phyloP scores from a whole-genome alignment of 2,888 invertebrate genomes.

The Drosophila vallismaia region DNA sequence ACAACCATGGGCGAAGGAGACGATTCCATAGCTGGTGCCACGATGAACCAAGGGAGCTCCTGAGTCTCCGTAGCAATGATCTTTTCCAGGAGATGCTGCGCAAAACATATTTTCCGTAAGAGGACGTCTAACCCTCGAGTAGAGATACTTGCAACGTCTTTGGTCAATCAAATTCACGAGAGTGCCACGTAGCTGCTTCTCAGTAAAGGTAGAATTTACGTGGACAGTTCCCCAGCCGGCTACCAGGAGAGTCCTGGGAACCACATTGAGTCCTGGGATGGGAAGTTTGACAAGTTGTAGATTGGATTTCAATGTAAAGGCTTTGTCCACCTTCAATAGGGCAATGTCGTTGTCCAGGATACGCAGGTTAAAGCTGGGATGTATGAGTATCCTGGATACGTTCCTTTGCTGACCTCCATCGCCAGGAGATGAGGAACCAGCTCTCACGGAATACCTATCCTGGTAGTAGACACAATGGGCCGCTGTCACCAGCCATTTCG shows the following conservation, averaged over 20 bases:
- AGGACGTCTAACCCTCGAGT: conserved; percentile 3
- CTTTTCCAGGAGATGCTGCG: conserved; percentile 25
- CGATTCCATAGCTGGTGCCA: conserved; percentile 41
- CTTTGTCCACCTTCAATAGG: conserved; percentile 10
- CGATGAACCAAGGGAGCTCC: conserved; percentile 41
- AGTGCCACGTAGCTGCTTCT: conserved; percentile 22
- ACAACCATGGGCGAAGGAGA: conserved; percentile 44
- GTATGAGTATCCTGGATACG: conserved; percentile 14
- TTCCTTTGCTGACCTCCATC: conserved; percentile 17
- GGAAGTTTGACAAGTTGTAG: conserved; percentile 34
- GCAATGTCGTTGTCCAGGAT: conserved; percentile 38
- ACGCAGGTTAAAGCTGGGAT: conserved; percentile 19
- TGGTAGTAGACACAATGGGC: conserved; percentile 38
- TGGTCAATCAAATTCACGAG: conserved; percentile 27
- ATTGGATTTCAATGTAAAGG: conserved; percentile 13
- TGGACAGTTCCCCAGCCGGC: conserved; percentile 37
- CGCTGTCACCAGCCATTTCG: conserved; percentile 39
- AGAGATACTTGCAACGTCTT: conserved; percentile 17
- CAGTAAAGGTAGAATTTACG: conserved; percentile 2
- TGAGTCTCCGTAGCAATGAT: conserved; percentile 45
- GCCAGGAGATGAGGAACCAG: conserved; percentile 21
- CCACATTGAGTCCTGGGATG: conserved; percentile 15
- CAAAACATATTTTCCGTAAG: conserved; percentile 39
- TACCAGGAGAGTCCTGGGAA: conserved; percentile 26
- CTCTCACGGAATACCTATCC: conserved; percentile 25